Conservation (phyloP, 1,140 invertebrate genomes). For the Heliothis virescens region DNA sequence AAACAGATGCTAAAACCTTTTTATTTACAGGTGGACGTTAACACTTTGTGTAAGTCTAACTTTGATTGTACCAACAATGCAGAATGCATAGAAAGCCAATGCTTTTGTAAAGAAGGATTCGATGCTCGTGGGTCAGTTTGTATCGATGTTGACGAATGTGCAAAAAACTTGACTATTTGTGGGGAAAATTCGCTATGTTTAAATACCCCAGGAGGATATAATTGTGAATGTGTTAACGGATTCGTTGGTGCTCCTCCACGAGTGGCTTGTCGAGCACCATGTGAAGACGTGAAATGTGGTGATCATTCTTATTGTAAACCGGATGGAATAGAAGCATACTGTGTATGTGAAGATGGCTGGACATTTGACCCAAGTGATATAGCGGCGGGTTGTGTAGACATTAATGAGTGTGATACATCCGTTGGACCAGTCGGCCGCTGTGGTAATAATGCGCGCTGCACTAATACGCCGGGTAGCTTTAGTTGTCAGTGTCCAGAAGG, state of each 20-base stretch:
- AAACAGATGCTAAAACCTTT: constrained; percentile 42
- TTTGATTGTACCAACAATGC: constrained; percentile 97
- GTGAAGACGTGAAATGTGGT: constrained; percentile 96
- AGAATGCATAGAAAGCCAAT: constrained; percentile 95
- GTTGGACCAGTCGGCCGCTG: constrained; percentile 93
- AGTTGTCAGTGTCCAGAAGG: constrained; percentile 93
- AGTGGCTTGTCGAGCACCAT: constrained; percentile 94
- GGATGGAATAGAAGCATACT: constrained; percentile 95
- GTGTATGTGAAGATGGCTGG: constrained; percentile 97
- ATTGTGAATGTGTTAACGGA: constrained; percentile 95
- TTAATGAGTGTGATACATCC: constrained; percentile 95
- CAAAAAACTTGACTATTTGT: constrained; percentile 89
- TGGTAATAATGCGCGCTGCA: constrained; percentile 93
- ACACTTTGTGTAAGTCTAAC: constrained; percentile 94
- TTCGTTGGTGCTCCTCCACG: constrained; percentile 94
- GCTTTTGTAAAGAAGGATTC: constrained; percentile 96
- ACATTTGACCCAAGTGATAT: constrained; percentile 96
- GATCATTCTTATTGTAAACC: constrained; percentile 95
- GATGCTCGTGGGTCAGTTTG: constrained; percentile 92
- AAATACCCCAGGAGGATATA: constrained; percentile 94
- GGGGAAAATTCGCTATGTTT: constrained; percentile 93
- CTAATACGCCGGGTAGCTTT: constrained; percentile 92
- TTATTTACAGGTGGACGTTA: constrained; percentile 91
- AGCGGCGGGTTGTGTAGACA: constrained; percentile 95
- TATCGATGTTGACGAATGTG: constrained; percentile 94